Base-by-base conservation (phyloP, 2,113 vertebrate species). In the Pandion haliaetus region DNA sequence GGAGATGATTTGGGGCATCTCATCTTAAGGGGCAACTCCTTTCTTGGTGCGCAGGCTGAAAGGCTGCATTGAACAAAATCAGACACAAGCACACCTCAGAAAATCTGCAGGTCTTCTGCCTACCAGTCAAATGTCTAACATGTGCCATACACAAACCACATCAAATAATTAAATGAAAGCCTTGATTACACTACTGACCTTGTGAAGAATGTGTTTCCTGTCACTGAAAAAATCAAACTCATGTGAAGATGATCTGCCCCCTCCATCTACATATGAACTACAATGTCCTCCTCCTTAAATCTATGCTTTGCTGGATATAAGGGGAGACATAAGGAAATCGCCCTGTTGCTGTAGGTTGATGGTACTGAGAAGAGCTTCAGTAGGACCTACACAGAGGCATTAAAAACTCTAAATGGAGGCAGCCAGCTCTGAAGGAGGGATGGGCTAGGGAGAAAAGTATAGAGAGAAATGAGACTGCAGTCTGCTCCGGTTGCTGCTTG, bases 221-320 rank as follows among this genome's bases (percentile, higher is more conserved):
- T 47, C 61, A 87, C n/a, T 55, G 32, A 66, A 80, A 57, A 67
- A 67, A 38, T 7, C 23, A 58, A 42, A 66, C 3, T 40, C 2
- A 4, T 13, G 17, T 63, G 57, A 87, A 72, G 69, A 67, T 23
- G 7, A 93, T 23, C 42, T 91, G 18, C 14, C 23, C 6, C 12
- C 29, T 62, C 17, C 21, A 85, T 78, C 70, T 58, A 40, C 11
- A 45, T n/a, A 24, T 16, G 40, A 82, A 38, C 52, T 76, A 34
- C 28, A 49, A 45, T 18, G 50, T 90, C 29, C 32, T 83, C 29
- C 23, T 76, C 57, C 63, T 77, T 44, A 73, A 45, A 54, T 25
- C 23, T 50, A 1, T 31, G 26, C 17, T 14, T 66, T 0, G 0
- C 40, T 63, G 31, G 24, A 45, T 42, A 1, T 17, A 85, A 52